A percentile compares a stretch with the other conserved stretches of the same genome.
Conservation (phyloP, 2,113 vertebrate genomes). For the Xyrauchen texanus region DNA sequence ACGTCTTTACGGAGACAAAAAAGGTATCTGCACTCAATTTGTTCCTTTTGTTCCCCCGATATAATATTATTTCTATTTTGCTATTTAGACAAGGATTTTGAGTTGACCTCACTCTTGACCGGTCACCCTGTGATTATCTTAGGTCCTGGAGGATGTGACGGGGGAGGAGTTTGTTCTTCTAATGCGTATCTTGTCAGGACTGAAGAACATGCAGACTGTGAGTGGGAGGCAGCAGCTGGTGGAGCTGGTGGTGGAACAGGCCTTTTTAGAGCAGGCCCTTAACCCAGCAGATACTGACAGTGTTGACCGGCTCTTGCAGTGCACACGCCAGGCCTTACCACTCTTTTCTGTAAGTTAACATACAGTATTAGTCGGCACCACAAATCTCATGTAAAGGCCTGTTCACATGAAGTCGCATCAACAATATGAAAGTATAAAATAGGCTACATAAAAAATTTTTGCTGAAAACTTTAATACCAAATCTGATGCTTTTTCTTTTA, state of each 20-base stretch:
- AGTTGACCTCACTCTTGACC: no score
- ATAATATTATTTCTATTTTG: no score
- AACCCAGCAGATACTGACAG: conserved; percentile 89
- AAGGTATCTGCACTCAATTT: conserved; percentile 73
- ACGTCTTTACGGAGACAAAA: conserved; percentile 89
- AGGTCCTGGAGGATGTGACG: conserved; percentile 98
- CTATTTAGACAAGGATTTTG: no score
- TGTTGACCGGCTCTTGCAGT: conserved; percentile 94
- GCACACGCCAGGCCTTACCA: conserved; percentile 93
- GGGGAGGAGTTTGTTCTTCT: conserved; percentile 98
- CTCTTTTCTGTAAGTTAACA: conserved; percentile 87
- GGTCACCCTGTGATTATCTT: neutral
- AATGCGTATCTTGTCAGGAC: conserved; percentile 89
- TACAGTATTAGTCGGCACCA: neutral
- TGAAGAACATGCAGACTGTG: conserved; percentile 91
- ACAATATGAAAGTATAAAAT: no score
- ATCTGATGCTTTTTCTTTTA: no score
- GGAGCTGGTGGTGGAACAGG: conserved; percentile 93
- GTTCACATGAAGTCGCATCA: no score
- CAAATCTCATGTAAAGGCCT: neutral
- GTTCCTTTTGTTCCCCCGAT: no score
- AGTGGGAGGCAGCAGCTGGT: conserved; percentile 93
- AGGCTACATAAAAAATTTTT: no score
- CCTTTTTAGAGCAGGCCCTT: conserved; percentile 91
- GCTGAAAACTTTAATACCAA: no score